phyloP scores from a whole-genome alignment of 2,113 vertebrate genomes.

The Hipposideros armiger region DNA sequence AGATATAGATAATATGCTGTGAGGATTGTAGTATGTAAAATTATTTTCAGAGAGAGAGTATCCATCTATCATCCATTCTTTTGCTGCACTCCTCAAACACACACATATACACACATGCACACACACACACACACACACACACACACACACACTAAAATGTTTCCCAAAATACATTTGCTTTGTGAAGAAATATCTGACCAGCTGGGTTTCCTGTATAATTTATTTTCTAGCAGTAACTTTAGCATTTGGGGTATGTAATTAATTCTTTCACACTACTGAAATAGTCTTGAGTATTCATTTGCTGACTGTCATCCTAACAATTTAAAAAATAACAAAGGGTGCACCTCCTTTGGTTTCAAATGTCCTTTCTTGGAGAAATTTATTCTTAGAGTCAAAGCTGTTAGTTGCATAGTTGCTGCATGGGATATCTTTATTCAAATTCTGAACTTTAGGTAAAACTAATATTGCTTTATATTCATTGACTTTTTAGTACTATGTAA shows the following conservation, averaged over 20 bases:
- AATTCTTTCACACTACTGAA: conserved; percentile 56
- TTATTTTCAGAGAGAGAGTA: not conserved
- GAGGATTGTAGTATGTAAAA: not conserved
- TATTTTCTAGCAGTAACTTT: conserved; percentile 64
- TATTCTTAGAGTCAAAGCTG: not conserved
- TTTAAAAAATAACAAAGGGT: conserved; percentile 12
- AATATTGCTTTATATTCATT: not conserved
- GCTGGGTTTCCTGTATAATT: conserved; percentile 55
- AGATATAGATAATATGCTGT: not conserved
- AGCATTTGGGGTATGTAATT: conserved; percentile 49
- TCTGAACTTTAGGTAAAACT: not conserved
- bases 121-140: not conserved
- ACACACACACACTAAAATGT: not conserved
- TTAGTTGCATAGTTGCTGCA: not conserved
- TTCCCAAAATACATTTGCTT: conserved; percentile 37
- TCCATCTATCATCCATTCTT: not conserved
- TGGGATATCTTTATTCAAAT: not conserved
- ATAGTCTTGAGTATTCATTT: conserved; percentile 55
- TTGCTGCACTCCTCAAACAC: not conserved
- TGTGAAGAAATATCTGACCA: conserved; percentile 64
- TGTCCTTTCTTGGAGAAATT: not conserved
- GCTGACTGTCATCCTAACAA: not conserved
- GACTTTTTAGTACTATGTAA: not conserved
- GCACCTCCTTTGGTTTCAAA: conserved; percentile 1
- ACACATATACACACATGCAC: not conserved